Conservation (phyloP, 2,797 vertebrate species). For the Silurus lanzhouensis region DNA sequence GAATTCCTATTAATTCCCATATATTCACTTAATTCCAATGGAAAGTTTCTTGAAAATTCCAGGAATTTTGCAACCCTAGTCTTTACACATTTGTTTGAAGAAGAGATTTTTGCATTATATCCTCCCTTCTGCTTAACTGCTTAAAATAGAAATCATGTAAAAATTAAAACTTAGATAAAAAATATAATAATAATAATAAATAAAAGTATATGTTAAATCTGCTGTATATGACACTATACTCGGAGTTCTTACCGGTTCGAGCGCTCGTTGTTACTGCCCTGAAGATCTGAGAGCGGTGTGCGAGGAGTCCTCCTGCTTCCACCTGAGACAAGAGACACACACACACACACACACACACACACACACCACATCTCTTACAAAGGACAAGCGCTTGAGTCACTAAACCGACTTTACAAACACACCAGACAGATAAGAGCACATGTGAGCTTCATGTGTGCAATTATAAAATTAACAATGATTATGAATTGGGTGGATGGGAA, state of each 20-base stretch:
- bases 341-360: not conserved
- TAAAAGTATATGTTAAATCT: no score
- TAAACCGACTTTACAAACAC: not conserved
- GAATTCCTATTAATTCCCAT: no score
- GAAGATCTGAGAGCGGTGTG: slow-evolving; percentile 90
- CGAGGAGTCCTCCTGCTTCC: slow-evolving; percentile 77
- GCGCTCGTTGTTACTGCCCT: slow-evolving; percentile 88
- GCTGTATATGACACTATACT: not conserved
- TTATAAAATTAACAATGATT: not conserved
- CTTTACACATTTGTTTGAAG: no score
- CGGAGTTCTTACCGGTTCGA: slow-evolving; percentile 79
- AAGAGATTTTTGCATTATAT: no score
- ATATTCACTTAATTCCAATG: no score
- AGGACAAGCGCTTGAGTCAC: not conserved
- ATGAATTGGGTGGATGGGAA: not conserved
- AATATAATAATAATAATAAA: not conserved
- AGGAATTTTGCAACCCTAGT: no score
- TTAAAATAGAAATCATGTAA: not conserved
- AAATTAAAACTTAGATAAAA: not conserved
- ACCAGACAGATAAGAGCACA: slow-evolving; percentile 11
- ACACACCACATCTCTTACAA: slow-evolving; percentile 19
- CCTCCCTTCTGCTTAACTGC: not conserved
- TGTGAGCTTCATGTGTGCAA: slow-evolving; percentile 7
- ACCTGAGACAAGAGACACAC: slow-evolving; percentile 44
- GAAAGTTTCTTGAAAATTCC: no score